Percentiles rank a stretch among this genome's conserved stretches.
Conservation (phyloP, 2,888 invertebrate genomes). For the Leptura quadrifasciata region DNA sequence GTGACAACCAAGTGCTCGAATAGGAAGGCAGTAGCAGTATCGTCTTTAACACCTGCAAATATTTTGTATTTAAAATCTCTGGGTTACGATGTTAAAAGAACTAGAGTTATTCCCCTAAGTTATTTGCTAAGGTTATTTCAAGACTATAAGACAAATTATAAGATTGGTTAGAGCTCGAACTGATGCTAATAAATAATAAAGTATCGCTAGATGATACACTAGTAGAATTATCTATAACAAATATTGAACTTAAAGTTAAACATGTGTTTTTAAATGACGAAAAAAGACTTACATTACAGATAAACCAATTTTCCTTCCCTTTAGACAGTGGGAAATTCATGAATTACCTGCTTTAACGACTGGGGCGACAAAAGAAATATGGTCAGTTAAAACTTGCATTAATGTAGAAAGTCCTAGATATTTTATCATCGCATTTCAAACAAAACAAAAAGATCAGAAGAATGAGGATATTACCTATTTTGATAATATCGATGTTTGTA, state of each 20-base stretch:
- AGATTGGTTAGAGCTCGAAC: conserved; percentile 46
- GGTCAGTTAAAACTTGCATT: conserved; percentile 46
- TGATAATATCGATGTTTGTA: too few species aligned
- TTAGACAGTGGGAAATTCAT: conserved; percentile 50
- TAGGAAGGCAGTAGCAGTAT: background rate
- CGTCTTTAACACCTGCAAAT: background rate
- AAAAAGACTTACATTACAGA: conserved; percentile 43
- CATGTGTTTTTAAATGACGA: conserved; percentile 46
- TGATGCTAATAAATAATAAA: conserved; percentile 43
- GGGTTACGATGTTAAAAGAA: conserved; percentile 30
- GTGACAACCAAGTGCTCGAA: background rate
- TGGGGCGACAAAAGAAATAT: conserved; percentile 43
- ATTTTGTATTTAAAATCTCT: conserved; percentile 20
- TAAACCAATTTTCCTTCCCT: conserved; percentile 43
- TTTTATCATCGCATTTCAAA: conserved; percentile 48
- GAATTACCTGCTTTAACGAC: conserved; percentile 46
- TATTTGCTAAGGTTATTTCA: conserved; percentile 49
- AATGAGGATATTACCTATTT: too few species aligned
- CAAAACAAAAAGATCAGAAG: too few species aligned
- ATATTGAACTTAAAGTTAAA: conserved; percentile 46
- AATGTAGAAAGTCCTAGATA: conserved; percentile 48
- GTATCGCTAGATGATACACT: background rate
- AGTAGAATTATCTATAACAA: conserved; percentile 31
- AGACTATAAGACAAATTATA: conserved; percentile 48
- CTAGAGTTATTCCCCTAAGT: conserved; percentile 41